phyloP scores from a whole-genome alignment of 2,888 invertebrate genomes.

The Drosophila koepferae region DNA sequence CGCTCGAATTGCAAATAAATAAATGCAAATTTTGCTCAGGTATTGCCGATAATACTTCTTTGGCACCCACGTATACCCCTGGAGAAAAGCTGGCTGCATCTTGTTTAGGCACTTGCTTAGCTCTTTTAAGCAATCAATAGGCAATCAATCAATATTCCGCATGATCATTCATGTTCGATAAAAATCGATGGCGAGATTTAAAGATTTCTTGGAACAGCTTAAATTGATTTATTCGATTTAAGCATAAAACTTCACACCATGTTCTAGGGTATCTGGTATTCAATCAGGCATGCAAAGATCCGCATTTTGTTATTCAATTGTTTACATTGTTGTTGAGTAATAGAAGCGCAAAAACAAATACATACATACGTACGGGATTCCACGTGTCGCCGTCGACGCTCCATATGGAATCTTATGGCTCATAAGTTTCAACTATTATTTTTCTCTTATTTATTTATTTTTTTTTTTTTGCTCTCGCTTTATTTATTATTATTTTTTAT shows the following conservation, averaged over 20 bases:
- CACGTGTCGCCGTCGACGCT: slow-evolving; percentile 42
- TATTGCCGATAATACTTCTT: slow-evolving; percentile 15
- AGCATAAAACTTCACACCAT: not conserved
- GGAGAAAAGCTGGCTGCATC: not conserved
- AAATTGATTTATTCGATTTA: not conserved
- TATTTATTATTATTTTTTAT: slow-evolving; percentile 5
- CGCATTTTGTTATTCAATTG: slow-evolving; percentile 7
- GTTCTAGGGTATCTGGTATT: slow-evolving; percentile 6
- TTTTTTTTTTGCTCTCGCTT: slow-evolving; percentile 3
- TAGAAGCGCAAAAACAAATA: not conserved
- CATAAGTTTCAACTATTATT: slow-evolving; percentile 39
- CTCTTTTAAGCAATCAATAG: not conserved
- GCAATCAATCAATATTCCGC: no score
- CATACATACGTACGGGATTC: slow-evolving; percentile 6
- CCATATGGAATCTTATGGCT: slow-evolving; percentile 20
- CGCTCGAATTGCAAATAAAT: slow-evolving; percentile 33
- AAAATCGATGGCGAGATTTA: not conserved
- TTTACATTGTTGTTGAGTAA: slow-evolving; percentile 38
- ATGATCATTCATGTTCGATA: not conserved
- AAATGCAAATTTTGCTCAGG: slow-evolving; percentile 39
- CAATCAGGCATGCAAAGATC: not conserved
- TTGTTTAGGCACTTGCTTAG: not conserved
- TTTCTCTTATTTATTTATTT: not conserved
- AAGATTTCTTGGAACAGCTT: not conserved
- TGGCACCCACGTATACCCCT: slow-evolving; percentile 5